These are phyloP conservation scores for Nephila pilipes DNA, from an alignment of 1,140 invertebrate genomes.

Conservation along the genomic window DNA sequence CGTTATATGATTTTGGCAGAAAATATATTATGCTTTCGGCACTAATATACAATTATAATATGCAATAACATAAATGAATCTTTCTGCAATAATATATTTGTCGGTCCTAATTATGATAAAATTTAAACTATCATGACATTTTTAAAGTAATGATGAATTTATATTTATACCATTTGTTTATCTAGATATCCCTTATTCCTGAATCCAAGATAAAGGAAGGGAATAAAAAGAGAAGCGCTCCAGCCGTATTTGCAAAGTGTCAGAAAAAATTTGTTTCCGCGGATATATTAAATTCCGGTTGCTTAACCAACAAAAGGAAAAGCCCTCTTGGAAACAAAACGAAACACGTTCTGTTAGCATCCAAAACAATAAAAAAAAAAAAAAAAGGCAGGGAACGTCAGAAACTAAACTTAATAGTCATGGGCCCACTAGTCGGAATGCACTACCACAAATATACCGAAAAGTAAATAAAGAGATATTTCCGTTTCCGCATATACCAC, in stretches of 20 bases:
- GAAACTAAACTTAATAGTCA: background rate
- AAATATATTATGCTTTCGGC: no score
- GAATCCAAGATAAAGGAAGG: background rate
- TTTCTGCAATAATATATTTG: no score
- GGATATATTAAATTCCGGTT: conserved; percentile 7
- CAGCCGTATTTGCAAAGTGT: background rate
- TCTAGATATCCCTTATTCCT: background rate
- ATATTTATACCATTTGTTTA: background rate
- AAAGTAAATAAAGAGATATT: conserved; percentile 49
- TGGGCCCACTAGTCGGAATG: conserved; percentile 12
- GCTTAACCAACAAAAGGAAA: background rate
- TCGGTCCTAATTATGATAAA: no score
- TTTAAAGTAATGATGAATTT: no score
- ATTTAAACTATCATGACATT: no score
- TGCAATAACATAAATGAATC: no score
- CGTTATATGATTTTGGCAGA: no score
- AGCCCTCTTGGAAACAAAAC: background rate
- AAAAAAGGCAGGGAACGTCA: background rate
- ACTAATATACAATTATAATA: no score
- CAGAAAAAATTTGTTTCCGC: background rate
- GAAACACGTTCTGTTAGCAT: background rate
- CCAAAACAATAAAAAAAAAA: background rate
- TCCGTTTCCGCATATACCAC: background rate
- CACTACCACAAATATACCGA: conserved; percentile 8
- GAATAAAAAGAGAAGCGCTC: background rate